These are phyloP conservation scores for Lytechinus variegatus DNA, from an alignment of 35 echinoderm and acorn worm genomes.

Conservation along the genomic window DNA sequence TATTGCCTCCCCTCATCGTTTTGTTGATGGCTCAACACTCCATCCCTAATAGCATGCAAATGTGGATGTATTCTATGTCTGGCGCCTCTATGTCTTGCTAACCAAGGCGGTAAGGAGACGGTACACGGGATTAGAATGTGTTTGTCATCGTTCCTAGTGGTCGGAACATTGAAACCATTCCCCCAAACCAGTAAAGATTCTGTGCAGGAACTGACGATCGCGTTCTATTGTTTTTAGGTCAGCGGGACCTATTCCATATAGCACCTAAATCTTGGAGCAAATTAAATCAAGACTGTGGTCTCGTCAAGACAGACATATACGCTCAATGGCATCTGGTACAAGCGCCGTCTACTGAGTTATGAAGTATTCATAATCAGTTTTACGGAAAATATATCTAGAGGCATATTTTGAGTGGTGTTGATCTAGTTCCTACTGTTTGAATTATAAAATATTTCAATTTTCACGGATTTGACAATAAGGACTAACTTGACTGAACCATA, in stretches of 20 bases:
- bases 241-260: background rate
- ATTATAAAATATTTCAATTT: too few relatives aligned
- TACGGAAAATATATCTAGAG: background rate
- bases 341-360: background rate
- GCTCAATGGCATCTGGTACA: background rate
- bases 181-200: background rate
- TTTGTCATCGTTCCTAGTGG: background rate
- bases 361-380: background rate
- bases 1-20: background rate
- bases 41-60: conserved; percentile 18
- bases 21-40: background rate
- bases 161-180: background rate
- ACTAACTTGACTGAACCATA: too few relatives aligned
- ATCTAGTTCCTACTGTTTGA: background rate
- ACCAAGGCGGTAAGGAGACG: background rate
- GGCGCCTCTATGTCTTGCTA: background rate
- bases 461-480: too few relatives aligned
- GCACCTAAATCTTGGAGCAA: background rate
- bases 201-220: background rate
- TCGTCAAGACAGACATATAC: background rate
- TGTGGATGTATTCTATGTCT: background rate
- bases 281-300: background rate
- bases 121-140: background rate
- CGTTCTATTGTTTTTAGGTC: background rate
- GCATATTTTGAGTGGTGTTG: background rate